Conservation (phyloP, 2,888 invertebrate genomes). For the Eupithecia exiguata region DNA sequence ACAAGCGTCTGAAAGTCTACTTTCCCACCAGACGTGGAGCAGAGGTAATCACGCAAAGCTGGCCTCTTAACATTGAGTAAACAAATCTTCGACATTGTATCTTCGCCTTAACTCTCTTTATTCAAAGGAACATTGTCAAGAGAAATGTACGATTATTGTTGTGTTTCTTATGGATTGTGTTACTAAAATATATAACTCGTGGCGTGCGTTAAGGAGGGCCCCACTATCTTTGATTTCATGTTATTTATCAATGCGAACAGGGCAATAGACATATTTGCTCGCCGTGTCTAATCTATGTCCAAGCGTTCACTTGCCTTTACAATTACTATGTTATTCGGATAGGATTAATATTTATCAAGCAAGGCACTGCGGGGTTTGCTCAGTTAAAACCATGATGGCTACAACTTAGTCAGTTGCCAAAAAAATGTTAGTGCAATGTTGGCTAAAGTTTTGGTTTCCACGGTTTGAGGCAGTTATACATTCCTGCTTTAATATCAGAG, state of each 20-base stretch:
- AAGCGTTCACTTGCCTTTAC: constrained; percentile 58
- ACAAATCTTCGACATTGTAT: constrained; percentile 83
- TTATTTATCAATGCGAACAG: constrained; percentile 77
- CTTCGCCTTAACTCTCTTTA: constrained; percentile 80
- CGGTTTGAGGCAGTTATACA: constrained; percentile 65
- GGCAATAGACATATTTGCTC: constrained; percentile 73
- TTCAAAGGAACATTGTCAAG: constrained; percentile 82
- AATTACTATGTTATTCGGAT: constrained; percentile 47
- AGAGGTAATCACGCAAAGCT: constrained; percentile 73
- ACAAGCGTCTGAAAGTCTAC: constrained; percentile 62
- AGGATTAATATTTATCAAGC: neutral
- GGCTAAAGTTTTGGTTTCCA: constrained; percentile 54
- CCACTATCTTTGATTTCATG: constrained; percentile 76
- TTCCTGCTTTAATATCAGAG: constrained; percentile 69
- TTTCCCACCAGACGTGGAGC: constrained; percentile 57
- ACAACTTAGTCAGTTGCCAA: constrained; percentile 8
- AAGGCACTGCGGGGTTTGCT: constrained; percentile 31
- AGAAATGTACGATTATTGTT: constrained; percentile 82
- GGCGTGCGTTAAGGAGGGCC: constrained; percentile 68
- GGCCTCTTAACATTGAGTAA: constrained; percentile 73
- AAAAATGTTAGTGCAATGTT: neutral
- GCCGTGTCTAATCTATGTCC: constrained; percentile 64
- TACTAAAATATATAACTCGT: constrained; percentile 79
- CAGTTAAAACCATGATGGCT: constrained; percentile 28
- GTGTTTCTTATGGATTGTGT: constrained; percentile 80